These are phyloP conservation scores for Alosa sapidissima DNA, from an alignment of 2,797 vertebrate genomes.

Conservation along the genomic window DNA sequence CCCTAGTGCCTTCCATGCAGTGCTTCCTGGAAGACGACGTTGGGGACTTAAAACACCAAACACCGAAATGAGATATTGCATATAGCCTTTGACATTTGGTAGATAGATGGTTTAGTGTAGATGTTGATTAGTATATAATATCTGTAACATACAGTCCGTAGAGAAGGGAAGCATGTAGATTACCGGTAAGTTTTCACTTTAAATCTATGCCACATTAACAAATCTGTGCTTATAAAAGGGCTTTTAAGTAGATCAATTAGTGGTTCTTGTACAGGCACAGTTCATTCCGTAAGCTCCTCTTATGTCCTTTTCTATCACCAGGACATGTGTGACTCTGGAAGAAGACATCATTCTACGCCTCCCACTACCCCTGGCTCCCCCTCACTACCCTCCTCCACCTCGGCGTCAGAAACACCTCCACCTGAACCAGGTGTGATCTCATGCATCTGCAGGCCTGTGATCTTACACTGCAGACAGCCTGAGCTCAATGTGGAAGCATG, in stretches of 20 bases:
- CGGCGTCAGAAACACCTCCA: background rate
- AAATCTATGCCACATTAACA: background rate
- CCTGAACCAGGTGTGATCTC: background rate
- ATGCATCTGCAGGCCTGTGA: background rate
- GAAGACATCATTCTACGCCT: background rate
- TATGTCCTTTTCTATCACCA: background rate
- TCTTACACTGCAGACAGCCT: background rate
- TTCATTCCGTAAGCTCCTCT: background rate
- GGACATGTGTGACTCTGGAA: background rate
- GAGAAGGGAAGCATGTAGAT: background rate
- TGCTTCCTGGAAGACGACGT: too few relatives aligned
- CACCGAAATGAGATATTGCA: too few relatives aligned
- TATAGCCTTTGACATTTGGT: too few relatives aligned
- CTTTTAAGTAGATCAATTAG: background rate
- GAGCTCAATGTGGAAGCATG: background rate
- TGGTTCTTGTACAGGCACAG: background rate
- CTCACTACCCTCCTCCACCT: background rate
- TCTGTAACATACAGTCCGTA: background rate
- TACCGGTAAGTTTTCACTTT: background rate
- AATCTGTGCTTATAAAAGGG: background rate
- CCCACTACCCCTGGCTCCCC: background rate
- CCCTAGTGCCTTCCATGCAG: too few relatives aligned
- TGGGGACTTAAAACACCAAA: too few relatives aligned
- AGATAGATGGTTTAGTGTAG: too few relatives aligned
- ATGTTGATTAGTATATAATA: too few relatives aligned